phyloP scores from a whole-genome alignment of 1,140 invertebrate genomes.

The Eurosta solidaginis region DNA sequence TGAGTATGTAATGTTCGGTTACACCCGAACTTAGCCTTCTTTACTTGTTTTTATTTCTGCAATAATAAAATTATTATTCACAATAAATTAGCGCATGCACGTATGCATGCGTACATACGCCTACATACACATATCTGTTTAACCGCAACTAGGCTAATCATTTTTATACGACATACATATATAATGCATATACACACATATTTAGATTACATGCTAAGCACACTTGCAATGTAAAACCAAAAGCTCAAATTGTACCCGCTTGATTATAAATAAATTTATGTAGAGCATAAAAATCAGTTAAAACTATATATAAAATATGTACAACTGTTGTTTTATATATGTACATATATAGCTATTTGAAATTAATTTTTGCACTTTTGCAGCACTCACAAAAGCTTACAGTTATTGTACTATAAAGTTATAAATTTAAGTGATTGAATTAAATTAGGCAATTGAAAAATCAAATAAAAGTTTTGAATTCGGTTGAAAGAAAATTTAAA shows the following conservation, averaged over 20 bases:
- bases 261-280: too few species aligned
- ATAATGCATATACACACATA: not conserved
- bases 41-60: too few species aligned
- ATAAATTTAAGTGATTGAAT: too few species aligned
- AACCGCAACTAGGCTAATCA: not conserved
- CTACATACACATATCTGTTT: not conserved
- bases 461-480: too few species aligned
- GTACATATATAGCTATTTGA: not conserved
- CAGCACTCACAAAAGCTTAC: not conserved
- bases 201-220: not conserved
- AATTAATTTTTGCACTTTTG: not conserved
- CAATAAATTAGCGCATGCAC: not conserved
- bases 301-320: too few species aligned
- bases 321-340: too few species aligned
- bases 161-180: not conserved
- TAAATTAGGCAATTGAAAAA: too few species aligned
- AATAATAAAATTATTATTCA: too few species aligned
- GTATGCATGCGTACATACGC: not conserved
- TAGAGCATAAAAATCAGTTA: too few species aligned
- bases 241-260: conserved; percentile 21
- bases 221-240: not conserved
- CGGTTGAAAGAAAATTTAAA: too few species aligned
- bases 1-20: too few species aligned
- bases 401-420: not conserved
- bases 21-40: too few species aligned